phyloP scores from a whole-genome alignment of 2,113 vertebrate genomes.

The Plotosus lineatus region DNA sequence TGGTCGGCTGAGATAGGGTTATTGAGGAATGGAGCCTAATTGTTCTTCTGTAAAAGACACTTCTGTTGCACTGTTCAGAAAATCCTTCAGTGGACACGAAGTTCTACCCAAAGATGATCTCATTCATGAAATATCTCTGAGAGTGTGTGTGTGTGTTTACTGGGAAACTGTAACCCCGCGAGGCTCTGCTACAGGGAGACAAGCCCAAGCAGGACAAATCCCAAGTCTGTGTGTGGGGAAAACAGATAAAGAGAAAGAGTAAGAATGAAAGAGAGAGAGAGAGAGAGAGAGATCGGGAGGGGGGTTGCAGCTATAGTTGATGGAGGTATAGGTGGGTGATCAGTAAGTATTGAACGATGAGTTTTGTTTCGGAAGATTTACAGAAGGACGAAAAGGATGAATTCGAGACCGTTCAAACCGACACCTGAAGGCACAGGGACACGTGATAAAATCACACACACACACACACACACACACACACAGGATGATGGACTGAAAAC shows the following conservation, averaged over 20 bases:
- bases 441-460: too few species aligned
- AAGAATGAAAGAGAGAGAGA: not conserved
- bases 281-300: not conserved
- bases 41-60: not conserved
- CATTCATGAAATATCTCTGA: not conserved
- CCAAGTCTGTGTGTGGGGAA: not conserved
- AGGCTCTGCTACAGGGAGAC: slow-evolving; percentile 11
- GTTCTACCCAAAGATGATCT: not conserved
- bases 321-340: too few species aligned
- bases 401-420: too few species aligned
- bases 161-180: slow-evolving; percentile 15
- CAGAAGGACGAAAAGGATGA: too few species aligned
- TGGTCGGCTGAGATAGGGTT: too few species aligned
- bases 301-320: too few species aligned
- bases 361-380: too few species aligned
- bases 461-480: too few species aligned
- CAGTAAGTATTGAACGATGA: too few species aligned
- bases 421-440: too few species aligned
- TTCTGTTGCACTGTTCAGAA: not conserved
- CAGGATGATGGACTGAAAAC: too few species aligned
- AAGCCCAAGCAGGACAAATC: slow-evolving; percentile 4
- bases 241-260: not conserved
- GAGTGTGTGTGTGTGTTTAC: slow-evolving; percentile 31
- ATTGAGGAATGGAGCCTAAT: too few species aligned
- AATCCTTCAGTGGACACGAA: not conserved